Conservation (phyloP, 2,888 invertebrate species). For the Brachylomia viminalis region DNA sequence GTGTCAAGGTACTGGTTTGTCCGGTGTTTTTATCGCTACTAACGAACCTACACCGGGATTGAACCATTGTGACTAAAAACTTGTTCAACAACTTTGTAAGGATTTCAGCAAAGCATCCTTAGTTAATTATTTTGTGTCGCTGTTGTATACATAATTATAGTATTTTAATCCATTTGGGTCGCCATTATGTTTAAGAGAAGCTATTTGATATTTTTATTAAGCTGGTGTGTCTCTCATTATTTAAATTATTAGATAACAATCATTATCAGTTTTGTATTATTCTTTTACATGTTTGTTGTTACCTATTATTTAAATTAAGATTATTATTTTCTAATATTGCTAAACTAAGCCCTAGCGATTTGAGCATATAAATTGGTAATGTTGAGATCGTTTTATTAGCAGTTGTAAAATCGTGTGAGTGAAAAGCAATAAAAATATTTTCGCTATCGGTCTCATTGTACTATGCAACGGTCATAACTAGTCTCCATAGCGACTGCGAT, state of each 20-base stretch:
- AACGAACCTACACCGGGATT: conserved; percentile 46
- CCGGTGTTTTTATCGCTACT: conserved; percentile 56
- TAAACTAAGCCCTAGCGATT: neutral
- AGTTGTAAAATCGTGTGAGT: conserved; percentile 66
- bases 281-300: neutral
- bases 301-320: neutral
- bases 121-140: conserved; percentile 18
- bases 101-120: conserved; percentile 49
- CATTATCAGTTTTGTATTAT: neutral
- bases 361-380: conserved; percentile 30
- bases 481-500: conserved; percentile 74
- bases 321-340: neutral
- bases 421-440: conserved; percentile 70
- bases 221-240: neutral
- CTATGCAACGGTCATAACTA: conserved; percentile 63
- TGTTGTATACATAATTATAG: conserved; percentile 18
- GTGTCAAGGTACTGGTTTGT: conserved; percentile 58
- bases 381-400: conserved; percentile 53
- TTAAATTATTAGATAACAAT: conserved; percentile 1
- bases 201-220: conserved; percentile 14
- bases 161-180: neutral
- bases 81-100: conserved; percentile 47
- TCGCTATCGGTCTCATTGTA: conserved; percentile 68
- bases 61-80: conserved; percentile 46
- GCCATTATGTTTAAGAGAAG: neutral